These are phyloP conservation scores for Dryocosmus kuriphilus DNA, from an alignment of 2,888 invertebrate genomes.

Conservation along the genomic window DNA sequence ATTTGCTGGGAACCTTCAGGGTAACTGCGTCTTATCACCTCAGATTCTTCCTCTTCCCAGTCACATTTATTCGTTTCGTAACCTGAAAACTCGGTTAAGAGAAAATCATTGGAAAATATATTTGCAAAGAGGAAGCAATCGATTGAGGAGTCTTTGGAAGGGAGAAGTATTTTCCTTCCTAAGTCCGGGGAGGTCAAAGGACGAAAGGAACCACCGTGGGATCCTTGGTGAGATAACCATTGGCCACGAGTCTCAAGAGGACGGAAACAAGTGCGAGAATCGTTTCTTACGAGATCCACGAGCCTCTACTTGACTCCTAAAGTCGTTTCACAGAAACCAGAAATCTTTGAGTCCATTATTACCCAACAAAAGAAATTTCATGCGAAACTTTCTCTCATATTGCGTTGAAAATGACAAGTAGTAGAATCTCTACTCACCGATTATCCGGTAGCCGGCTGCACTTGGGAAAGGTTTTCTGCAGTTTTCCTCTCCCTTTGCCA, in stretches of 20 bases:
- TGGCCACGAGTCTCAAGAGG: conserved; percentile 54
- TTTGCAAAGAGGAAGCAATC: background rate
- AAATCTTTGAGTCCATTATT: conserved; percentile 40
- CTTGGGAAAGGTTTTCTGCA: no score
- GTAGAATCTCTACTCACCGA: no score
- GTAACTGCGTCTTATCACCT: conserved; percentile 66
- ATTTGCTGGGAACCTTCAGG: conserved; percentile 68
- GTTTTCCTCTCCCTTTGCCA: no score
- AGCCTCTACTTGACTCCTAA: conserved; percentile 36
- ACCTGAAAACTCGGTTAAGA: background rate
- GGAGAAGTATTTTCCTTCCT: conserved; percentile 52
- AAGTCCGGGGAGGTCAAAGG: conserved; percentile 66
- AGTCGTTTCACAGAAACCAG: conserved; percentile 40
- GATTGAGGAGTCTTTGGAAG: no score
- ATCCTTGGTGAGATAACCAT: conserved; percentile 67
- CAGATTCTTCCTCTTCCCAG: conserved; percentile 43
- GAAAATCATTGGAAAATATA: background rate
- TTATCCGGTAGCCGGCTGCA: no score
- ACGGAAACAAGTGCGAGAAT: conserved; percentile 51
- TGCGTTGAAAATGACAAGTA: conserved; percentile 8
- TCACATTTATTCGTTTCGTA: conserved; percentile 1
- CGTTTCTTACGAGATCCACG: conserved; percentile 17
- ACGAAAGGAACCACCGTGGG: conserved; percentile 71
- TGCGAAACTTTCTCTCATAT: conserved; percentile 6
- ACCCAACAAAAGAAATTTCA: conserved; percentile 11